These are phyloP conservation scores for Epistrophella euchroma DNA, from an alignment of 2,888 invertebrate genomes.

Conservation along the genomic window DNA sequence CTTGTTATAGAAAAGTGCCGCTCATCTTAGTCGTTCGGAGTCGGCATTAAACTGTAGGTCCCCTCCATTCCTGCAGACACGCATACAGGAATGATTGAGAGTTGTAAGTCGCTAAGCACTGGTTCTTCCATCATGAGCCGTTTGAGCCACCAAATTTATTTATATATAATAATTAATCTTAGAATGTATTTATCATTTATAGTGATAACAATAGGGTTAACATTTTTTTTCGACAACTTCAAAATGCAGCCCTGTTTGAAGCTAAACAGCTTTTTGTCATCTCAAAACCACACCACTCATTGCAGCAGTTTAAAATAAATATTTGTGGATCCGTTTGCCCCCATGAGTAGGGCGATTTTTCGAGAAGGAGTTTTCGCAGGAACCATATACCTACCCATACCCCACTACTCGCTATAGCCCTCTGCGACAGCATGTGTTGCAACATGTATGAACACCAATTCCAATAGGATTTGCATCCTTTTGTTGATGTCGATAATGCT, in stretches of 20 bases:
- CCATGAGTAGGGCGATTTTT: constrained; percentile 30
- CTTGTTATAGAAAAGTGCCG: no score
- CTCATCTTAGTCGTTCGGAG: no score
- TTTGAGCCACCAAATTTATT: no score
- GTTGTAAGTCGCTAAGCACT: no score
- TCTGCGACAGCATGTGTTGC: constrained; percentile 69
- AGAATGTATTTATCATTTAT: no score
- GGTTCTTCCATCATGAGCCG: no score
- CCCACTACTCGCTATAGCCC: background rate
- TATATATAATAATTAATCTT: no score
- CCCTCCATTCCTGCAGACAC: no score
- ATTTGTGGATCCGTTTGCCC: constrained; percentile 55
- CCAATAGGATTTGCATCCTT: constrained; percentile 75
- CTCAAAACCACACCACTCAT: constrained; percentile 22
- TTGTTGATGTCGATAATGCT: constrained; percentile 74
- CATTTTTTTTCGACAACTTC: no score
- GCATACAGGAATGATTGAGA: no score
- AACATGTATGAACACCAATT: constrained; percentile 74
- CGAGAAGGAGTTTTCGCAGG: constrained; percentile 14
- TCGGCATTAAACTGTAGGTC: no score
- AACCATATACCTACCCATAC: constrained; percentile 12
- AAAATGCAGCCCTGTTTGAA: constrained; percentile 22
- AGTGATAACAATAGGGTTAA: no score
- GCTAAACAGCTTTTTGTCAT: constrained; percentile 31
- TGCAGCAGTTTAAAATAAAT: constrained; percentile 71